phyloP scores from a whole-genome alignment of 1,140 invertebrate species.

The Ceratitis capitata region DNA sequence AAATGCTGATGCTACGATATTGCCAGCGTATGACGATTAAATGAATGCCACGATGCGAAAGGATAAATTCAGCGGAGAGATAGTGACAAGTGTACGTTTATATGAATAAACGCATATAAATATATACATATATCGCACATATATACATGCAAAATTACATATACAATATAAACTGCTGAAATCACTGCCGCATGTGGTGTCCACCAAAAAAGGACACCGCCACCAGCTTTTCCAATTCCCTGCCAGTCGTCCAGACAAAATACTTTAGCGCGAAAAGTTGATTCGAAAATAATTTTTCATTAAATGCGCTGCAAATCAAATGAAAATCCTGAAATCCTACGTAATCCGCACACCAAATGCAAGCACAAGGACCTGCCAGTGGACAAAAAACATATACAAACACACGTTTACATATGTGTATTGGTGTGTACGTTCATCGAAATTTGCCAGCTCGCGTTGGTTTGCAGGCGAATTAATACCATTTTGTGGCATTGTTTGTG shows the following conservation, averaged over 20 bases:
- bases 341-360: constrained; percentile 29
- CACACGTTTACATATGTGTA: background rate
- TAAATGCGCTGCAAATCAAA: constrained; percentile 38
- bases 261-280: constrained; percentile 19
- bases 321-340: constrained; percentile 24
- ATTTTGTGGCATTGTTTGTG: background rate
- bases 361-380: background rate
- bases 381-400: background rate
- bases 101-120: background rate
- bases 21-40: background rate
- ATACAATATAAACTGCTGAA: background rate
- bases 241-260: background rate
- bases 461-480: constrained; percentile 10
- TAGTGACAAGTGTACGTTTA: background rate
- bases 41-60: background rate
- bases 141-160: background rate
- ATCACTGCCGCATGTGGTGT: background rate
- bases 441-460: background rate
- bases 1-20: constrained; percentile 23
- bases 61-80: background rate
- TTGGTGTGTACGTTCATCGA: background rate
- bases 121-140: background rate
- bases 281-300: constrained; percentile 37
- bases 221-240: background rate
- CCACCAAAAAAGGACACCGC: background rate